Evolutionary conservation across 2,797 vertebrate genomes (phyloP).

Genomic region (Coregonus ussuriensis): DNA sequence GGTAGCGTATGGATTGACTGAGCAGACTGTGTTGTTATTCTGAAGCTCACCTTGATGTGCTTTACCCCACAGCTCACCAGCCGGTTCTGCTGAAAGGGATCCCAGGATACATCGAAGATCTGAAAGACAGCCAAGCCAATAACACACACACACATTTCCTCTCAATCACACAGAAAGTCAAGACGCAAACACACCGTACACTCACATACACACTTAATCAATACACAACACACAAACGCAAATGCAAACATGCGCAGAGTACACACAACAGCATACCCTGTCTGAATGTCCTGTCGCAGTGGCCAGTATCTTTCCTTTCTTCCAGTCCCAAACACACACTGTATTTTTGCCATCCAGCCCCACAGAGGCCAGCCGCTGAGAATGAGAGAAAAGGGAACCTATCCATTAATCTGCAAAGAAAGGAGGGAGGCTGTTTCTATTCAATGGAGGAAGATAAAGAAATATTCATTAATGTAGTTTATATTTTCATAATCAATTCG

Average conservation of each 20-base stretch:
- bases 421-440: background rate
- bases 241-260: conserved; percentile 74
- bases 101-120: conserved; percentile 98
- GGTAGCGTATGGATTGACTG: background rate
- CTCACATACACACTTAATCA: background rate
- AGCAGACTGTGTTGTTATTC: background rate
- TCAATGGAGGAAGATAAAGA: background rate
- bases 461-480: no score
- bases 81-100: conserved; percentile 85
- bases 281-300: conserved; percentile 94
- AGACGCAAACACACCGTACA: background rate
- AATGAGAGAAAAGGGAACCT: background rate
- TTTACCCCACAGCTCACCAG: conserved; percentile 96
- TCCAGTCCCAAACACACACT: conserved; percentile 96
- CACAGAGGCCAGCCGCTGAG: conserved; percentile 87
- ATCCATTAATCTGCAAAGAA: conserved; percentile 1
- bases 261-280: conserved; percentile 80
- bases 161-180: conserved; percentile 43
- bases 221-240: conserved; percentile 1
- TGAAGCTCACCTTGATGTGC: conserved; percentile 94
- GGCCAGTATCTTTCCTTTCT: conserved; percentile 88
- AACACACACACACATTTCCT: background rate
- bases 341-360: conserved; percentile 97
- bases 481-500: background rate
- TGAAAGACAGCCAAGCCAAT: conserved; percentile 65